phyloP scores from a whole-genome alignment of 2,888 invertebrate genomes.

The Dynastes maya region DNA sequence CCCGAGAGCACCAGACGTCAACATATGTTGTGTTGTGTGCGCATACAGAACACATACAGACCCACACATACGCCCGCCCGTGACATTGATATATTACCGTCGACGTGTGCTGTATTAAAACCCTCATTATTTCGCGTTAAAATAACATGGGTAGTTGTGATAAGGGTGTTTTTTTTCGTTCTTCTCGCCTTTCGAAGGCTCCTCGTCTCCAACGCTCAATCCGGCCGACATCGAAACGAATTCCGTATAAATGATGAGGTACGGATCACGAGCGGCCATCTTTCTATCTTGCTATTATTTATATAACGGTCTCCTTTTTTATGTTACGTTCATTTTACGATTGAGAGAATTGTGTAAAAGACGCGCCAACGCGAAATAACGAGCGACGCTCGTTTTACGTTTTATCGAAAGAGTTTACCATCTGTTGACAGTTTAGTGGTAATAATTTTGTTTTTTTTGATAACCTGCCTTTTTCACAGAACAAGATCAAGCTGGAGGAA shows the following conservation, averaged over 20 bases:
- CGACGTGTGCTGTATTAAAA: slow-evolving; percentile 51
- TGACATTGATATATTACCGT: slow-evolving; percentile 49
- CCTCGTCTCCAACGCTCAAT: not conserved
- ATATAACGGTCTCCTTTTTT: no score
- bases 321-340: no score
- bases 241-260: not conserved
- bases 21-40: slow-evolving; percentile 46
- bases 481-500: no score
- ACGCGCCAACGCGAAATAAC: no score
- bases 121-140: slow-evolving; percentile 47
- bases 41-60: not conserved
- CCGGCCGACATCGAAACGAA: not conserved
- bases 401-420: no score
- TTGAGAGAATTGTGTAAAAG: no score
- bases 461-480: no score
- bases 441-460: no score
- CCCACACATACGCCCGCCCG: not conserved
- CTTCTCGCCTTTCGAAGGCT: not conserved
- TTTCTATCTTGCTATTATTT: no score
- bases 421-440: no score
- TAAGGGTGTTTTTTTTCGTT: slow-evolving; percentile 39
- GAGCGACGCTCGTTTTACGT: no score
- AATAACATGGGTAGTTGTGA: slow-evolving; percentile 49
- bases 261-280: no score
- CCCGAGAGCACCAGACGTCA: slow-evolving; percentile 47